phyloP scores from a whole-genome alignment of 2,113 vertebrate genomes.

The Clinocottus analis region DNA sequence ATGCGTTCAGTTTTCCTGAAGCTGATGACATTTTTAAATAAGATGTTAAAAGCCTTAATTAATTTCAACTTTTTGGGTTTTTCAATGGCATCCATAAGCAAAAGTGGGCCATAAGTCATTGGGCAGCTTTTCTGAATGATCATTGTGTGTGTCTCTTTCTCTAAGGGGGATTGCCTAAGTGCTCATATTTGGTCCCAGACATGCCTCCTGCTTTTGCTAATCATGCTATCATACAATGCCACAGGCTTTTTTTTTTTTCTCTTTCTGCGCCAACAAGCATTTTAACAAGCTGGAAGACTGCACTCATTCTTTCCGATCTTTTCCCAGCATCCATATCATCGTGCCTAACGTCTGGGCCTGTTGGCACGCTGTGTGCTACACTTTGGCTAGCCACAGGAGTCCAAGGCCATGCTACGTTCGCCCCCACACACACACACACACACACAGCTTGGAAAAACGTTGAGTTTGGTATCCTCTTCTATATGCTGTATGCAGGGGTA shows the following conservation, averaged over 20 bases:
- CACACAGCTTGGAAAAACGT: conserved; percentile 18
- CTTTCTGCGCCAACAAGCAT: conserved; percentile 51
- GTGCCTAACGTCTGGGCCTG: conserved; percentile 33
- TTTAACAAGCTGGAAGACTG: conserved; percentile 70
- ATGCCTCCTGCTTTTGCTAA: conserved; percentile 59
- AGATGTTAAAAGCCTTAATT: conserved; percentile 11
- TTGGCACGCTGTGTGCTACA: conserved; percentile 19
- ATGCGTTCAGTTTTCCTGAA: conserved; percentile 9
- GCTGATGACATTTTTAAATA: conserved; percentile 19
- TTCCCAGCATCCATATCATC: conserved; percentile 55
- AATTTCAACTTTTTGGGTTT: conserved; percentile 12
- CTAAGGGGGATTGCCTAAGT: conserved; percentile 9
- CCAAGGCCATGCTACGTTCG: conserved; percentile 15
- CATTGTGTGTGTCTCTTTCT: background rate
- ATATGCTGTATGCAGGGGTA: conserved; percentile 3
- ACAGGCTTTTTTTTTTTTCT: conserved; percentile 8
- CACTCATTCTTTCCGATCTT: conserved; percentile 65
- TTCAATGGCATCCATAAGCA: conserved; percentile 11
- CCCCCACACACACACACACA: background rate
- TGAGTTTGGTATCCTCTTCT: background rate
- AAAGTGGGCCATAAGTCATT: conserved; percentile 31
- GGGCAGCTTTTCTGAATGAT: conserved; percentile 34
- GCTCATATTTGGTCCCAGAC: conserved; percentile 55
- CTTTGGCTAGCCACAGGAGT: conserved; percentile 35
- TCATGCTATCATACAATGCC: conserved; percentile 62